Conservation (phyloP, 2,888 invertebrate genomes). For the Ptychoptera contaminata region DNA sequence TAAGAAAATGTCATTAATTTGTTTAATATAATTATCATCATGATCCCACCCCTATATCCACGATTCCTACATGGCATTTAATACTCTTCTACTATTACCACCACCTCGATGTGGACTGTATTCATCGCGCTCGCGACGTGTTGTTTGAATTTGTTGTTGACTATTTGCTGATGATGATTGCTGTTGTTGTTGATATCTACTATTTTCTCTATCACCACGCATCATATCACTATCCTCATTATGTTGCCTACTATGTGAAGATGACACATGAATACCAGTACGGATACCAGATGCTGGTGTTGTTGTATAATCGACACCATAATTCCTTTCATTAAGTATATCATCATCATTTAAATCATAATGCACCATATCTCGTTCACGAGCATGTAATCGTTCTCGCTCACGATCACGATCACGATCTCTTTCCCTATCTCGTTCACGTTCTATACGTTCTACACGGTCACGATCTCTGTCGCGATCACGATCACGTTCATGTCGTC, state of each 20-base stretch:
- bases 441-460: constrained; percentile 13
- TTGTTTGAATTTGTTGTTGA: constrained; percentile 16
- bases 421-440: constrained; percentile 5
- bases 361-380: constrained; percentile 30
- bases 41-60: constrained; percentile 35
- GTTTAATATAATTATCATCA: constrained; percentile 23
- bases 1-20: no score
- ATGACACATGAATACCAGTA: constrained; percentile 9
- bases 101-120: constrained; percentile 33
- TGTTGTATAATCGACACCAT: constrained; percentile 22
- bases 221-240: constrained; percentile 26
- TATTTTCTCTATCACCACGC: constrained; percentile 23
- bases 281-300: constrained; percentile 16
- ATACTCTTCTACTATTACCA: constrained; percentile 33
- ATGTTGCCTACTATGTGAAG: constrained; percentile 13
- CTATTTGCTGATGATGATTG: constrained; percentile 6
- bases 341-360: constrained; percentile 31
- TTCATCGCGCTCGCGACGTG: constrained; percentile 30
- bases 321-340: constrained; percentile 27
- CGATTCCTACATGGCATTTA: constrained; percentile 35
- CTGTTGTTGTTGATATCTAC: constrained; percentile 16
- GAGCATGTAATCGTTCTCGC: constrained; percentile 25
- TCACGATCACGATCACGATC: constrained; percentile 20
- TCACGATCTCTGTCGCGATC: constrained; percentile 18
- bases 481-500: constrained; percentile 22